Evolutionary conservation across 2,113 vertebrate genomes (phyloP), one percentile per base, ranked within the genome.

Genomic region (Pomatostomus ruficeps): DNA sequence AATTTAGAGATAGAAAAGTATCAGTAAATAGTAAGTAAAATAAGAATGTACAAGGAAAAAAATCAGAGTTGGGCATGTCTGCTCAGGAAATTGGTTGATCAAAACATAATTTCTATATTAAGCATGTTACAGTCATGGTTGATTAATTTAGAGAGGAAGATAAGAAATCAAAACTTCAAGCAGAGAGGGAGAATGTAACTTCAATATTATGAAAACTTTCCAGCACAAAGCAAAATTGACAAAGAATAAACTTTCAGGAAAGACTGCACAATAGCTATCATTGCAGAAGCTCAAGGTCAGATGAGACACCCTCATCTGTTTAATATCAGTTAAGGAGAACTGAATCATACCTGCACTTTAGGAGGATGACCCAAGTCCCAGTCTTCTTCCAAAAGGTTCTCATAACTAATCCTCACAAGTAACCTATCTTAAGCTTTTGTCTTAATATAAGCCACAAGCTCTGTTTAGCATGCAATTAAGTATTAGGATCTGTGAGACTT

Each of bases 81-180:
- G 2, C 42, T 65, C 49, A 91, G 59, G 70, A 89, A 79, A 91
- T 83, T 63, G 67, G 22, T 55, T 82, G 54, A 85, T 79, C 63
- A 71, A 81, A 73, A 89, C 85, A 83, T 49, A 93, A 79, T 93
- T 94, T 94, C 46, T 93, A 71, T 65, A 89, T 84, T 92, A 91
- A 86, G 33, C 24, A 73, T 67, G 62, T 80, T 73, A 43, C 26
- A 77, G 54, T 94, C 63, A 79, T 31, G 17, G 74, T 43, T 62
- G 63, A 89, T 93, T 93, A 88, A 82, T 89, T 62, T 83, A 62
- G 63, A 61, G 48, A 71, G n/a, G 20, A 83, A 71, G 81, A 87
- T 65, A 92, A 87, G 68, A 93, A 92, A 77, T 3, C 29, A 62
- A 79, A 93, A 26, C 62, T 88, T 96, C 78, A 91, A 85, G 59